phyloP scores from a whole-genome alignment of 2,797 vertebrate genomes.

The Gila robusta region DNA sequence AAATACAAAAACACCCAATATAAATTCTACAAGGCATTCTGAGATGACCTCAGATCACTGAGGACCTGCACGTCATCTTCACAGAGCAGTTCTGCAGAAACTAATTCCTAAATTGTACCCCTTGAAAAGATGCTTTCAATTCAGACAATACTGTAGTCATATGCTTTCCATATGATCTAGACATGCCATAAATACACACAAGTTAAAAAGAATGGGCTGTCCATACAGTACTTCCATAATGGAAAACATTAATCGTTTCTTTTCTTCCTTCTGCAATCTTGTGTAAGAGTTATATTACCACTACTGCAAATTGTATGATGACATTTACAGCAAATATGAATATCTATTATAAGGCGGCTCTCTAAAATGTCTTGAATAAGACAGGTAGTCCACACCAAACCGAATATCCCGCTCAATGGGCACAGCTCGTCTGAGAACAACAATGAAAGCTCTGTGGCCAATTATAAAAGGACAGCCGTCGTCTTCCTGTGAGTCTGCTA shows the following conservation, averaged over 20 bases:
- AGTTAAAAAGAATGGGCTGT: neutral
- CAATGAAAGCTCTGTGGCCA: slow-evolving; percentile 78
- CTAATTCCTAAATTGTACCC: neutral
- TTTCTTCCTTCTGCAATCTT: neutral
- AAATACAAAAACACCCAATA: slow-evolving; percentile 1
- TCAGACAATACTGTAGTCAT: neutral
- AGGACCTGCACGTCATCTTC: neutral
- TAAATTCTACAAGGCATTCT: slow-evolving; percentile 30
- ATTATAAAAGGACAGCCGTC: slow-evolving; percentile 80
- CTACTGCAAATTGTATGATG: neutral
- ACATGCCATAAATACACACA: neutral
- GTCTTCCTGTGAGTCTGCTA: slow-evolving; percentile 76
- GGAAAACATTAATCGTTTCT: neutral
- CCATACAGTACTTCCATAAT: neutral
- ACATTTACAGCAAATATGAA: neutral
- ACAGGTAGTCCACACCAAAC: slow-evolving; percentile 19
- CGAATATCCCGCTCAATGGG: slow-evolving; percentile 39
- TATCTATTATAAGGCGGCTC: neutral
- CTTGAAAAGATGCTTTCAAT: neutral
- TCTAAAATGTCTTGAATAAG: slow-evolving; percentile 9
- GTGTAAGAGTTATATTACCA: neutral
- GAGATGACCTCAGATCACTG: neutral
- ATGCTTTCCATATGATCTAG: neutral
- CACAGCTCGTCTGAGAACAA: slow-evolving; percentile 54
- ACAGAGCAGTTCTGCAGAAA: neutral